Base-by-base conservation (phyloP, 2,113 vertebrate species). In the Cercocebus atys region DNA sequence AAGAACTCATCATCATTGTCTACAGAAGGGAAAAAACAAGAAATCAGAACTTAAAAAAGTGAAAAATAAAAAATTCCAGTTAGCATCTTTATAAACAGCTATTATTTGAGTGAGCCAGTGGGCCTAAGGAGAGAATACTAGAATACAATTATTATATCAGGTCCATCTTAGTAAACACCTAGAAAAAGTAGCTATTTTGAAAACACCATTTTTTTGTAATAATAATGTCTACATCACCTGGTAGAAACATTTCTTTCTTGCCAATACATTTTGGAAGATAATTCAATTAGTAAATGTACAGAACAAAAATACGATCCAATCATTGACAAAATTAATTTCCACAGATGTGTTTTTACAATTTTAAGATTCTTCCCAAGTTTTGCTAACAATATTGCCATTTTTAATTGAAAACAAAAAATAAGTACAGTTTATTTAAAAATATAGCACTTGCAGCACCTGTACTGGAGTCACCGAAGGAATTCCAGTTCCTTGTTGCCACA, bases 311-410 rank as follows among this genome's bases (percentile, higher is more conserved):
- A 76, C 10, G 5, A 45, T 52, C 38, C 20, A 55, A 50, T 6
- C 68, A 38, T 20, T 96, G 18, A 38, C 76, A 73, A 98, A 98
- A 98, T 98, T 98, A 97, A 98, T 97, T 98, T 98, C 95, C 93
- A 98, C 90, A 94, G 93, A 97, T 97, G 75, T 38, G 38, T 97
- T 97, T 97, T 97, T 87, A 98, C 98, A 97, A 92, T 98, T 96
- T 96, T 97, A 98, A 95, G 96, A 98, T 98, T 94, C 98, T 81
- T 97, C 95, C 97, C 50, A 97, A 92, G 82, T 95, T 98, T 97
- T 96, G 43, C 95, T 98, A 97, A 98, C 90, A 98, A 97, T 93
- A 96, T 35, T 45, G 8, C 57, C 95, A 96, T 97, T 97, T 97
- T 89, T 93, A 38, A 79, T n/a, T 64, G 86, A 59, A 87, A 68